Base-by-base conservation (phyloP, 2,888 invertebrate species). In the Diaphora mendica region DNA sequence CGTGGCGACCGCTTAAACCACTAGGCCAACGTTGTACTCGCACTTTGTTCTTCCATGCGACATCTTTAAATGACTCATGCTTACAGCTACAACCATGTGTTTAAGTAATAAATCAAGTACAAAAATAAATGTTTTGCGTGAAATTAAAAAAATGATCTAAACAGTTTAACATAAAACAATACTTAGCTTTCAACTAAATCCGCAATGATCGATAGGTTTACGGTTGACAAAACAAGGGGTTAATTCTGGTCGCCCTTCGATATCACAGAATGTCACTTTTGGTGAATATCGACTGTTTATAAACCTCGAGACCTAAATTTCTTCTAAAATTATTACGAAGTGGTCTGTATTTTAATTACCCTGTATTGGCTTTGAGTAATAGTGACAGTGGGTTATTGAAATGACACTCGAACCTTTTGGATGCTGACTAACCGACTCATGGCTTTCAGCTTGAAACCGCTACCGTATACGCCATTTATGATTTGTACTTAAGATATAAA, bases 121-220 rank as follows among this genome's bases (percentile, higher is more conserved):
- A n/a, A 68, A 35, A 62, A 64, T 44, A 67, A 64, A 73, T 64
- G 76, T 8, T 55, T 68, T 67, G 15, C 8, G 48, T 64, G 11
- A 55, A 42, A 72, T 76, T 76, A 44, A 80, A 79, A 78, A 80
- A 80, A 79, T 78, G 75, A 80, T 81, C 72, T 79, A 78, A 81
- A 77, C 83, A 81, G 79, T 90, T 88, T 83, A 85, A 83, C 85
- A 87, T 87, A 87, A 91, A 89, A 90, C 89, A 91, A 91, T 91
- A 88, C 88, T 91, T 88, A 88, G 87, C 88, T 85, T 55, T 85
- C 79, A 70, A 79, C 78, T 74, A 85, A 90, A 90, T 86, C 90
- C 87, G 68, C 68, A 76, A 83, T 91, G 91, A 91, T 91, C 86
- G 88, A 91, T 91, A 87, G 85, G 74, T 78, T 79, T 80, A 83